Evolutionary conservation across 2,113 vertebrate genomes (phyloP), one percentile per base, ranked within the genome.

Genomic region (Dipodomys stephensi): DNA sequence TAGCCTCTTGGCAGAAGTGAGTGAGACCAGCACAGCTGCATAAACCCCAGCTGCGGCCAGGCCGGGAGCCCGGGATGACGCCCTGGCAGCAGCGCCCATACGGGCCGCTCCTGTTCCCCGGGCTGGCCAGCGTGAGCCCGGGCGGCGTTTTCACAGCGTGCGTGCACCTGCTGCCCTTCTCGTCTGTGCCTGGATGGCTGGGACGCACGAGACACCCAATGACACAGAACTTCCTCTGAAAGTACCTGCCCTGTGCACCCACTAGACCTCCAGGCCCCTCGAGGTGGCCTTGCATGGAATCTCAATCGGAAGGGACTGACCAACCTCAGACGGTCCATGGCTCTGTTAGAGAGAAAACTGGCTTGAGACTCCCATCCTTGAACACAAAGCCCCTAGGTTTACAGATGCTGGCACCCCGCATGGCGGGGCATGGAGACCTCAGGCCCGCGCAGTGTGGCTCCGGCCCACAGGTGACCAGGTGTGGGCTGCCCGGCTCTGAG

Each of bases 331-430:
- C 72, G 96, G 96, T 88, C 78, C 69, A 64, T 16, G 95, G 90
- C 92, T 96, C 76, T 93, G 93, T 93, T 88, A 88, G 79, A 60
- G 89, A 2, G 6, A 64, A 78, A 96, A 89, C 39, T 57, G 0
- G 18, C 64, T 80, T 23, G 69, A 62, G 94, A 96, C 94, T 90
- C 95, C 97, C 80, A 94, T 18, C 87, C 93, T 85, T 44, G 0
- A 22, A 60, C 30, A 90, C 83, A 49, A 46, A 53, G 32, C 44
- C 71, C 78, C 35, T 93, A 92, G 91, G 93, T 92, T 23, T 73
- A 57, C 53, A 62, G 12, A 87, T 95, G 49, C 0, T 60, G 71
- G 82, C 0, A 2, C 62, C 28, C 25, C 39, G 46, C 95, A 62
- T 9, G 30, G 88, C 81, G 1, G 35, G 10, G 25, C 83, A 9